Percentiles rank a stretch among this genome's conserved stretches.
Conservation (phyloP, 1,140 invertebrate genomes). For the Delia radicum region DNA sequence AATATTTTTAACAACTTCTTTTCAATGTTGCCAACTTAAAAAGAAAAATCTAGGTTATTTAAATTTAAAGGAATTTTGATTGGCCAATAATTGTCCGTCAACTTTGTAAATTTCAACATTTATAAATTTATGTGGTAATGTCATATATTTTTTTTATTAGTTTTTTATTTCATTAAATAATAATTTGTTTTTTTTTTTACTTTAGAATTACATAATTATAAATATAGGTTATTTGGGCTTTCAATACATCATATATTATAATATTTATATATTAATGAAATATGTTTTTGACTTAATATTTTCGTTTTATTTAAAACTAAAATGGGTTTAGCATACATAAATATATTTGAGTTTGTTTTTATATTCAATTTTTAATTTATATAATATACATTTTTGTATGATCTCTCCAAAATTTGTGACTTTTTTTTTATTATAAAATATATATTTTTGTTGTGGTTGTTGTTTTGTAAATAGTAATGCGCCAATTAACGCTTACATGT, state of each 20-base stretch:
- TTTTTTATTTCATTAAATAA: background rate
- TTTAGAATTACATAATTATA: too few species aligned
- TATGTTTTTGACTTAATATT: background rate
- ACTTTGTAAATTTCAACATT: too few species aligned
- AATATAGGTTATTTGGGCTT: too few species aligned
- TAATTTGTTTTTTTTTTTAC: too few species aligned
- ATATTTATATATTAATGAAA: background rate
- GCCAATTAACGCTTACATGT: conserved; percentile 26
- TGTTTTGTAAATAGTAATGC: conserved; percentile 34
- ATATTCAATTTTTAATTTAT: background rate
- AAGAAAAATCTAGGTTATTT: too few species aligned
- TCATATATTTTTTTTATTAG: background rate
- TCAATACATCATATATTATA: too few species aligned
- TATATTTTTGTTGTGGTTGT: background rate
- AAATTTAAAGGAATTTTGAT: too few species aligned
- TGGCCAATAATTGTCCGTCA: too few species aligned
- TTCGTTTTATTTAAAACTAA: background rate
- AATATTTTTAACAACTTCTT: too few species aligned
- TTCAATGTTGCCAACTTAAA: too few species aligned
- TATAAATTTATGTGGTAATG: too few species aligned
- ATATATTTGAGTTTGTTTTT: background rate
- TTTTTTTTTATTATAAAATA: conserved; percentile 11
- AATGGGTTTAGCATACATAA: background rate
- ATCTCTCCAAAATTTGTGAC: conserved; percentile 8
- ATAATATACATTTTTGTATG: background rate